Conservation (phyloP, 2,888 invertebrate genomes). For the Rhamphomyia laevipes region DNA sequence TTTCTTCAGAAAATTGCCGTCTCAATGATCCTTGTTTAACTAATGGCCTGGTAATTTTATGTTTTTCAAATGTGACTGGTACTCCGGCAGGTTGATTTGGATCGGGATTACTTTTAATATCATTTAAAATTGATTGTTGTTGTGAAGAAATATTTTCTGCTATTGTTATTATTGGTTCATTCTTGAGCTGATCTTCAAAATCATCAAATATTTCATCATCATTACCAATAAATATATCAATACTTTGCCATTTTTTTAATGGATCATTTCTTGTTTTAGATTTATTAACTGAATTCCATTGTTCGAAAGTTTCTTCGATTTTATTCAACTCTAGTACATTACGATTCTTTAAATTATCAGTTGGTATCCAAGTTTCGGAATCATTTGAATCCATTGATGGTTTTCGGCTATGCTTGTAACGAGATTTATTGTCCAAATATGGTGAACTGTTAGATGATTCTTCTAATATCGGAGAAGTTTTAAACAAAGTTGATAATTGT, state of each 20-base stretch:
- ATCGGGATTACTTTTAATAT: not conserved
- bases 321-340: constrained; percentile 16
- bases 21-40: constrained; percentile 32
- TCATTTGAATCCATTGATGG: constrained; percentile 22
- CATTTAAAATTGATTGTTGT: not conserved
- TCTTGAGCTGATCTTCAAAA: constrained; percentile 30
- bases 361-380: constrained; percentile 24
- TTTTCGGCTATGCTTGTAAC: constrained; percentile 16
- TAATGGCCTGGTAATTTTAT: constrained; percentile 24
- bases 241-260: constrained; percentile 28
- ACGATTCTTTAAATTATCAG: constrained; percentile 16
- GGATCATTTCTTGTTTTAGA: constrained; percentile 8
- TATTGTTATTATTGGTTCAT: constrained; percentile 25
- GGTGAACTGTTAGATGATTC: no score
- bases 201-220: constrained; percentile 26
- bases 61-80: constrained; percentile 10
- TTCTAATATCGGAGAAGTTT: no score
- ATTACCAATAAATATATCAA: constrained; percentile 31
- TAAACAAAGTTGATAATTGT: no score
- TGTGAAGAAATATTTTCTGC: not conserved
- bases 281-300: constrained; percentile 16
- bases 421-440: not conserved
- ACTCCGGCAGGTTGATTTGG: constrained; percentile 11
- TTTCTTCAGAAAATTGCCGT: constrained; percentile 30
- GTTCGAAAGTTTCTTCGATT: constrained; percentile 18